These are phyloP conservation scores for Kradibia gibbosae DNA, from an alignment of 1,140 invertebrate genomes.

Conservation along the genomic window DNA sequence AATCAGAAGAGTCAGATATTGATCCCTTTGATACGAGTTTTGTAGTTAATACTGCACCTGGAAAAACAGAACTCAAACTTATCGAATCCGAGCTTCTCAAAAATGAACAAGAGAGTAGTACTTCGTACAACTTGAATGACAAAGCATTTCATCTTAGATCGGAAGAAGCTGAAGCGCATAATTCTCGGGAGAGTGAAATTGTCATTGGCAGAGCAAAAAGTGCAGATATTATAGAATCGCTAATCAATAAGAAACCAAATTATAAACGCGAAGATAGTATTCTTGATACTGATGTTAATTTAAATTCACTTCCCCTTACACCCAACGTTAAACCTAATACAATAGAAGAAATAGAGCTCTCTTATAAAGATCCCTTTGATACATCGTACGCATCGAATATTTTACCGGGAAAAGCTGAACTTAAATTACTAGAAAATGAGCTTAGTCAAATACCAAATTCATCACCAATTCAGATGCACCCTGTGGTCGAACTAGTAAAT, in stretches of 20 bases:
- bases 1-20: constrained; percentile 68
- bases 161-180: constrained; percentile 51
- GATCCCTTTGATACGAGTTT: constrained; percentile 91
- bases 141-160: constrained; percentile 76
- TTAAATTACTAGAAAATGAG: constrained; percentile 84
- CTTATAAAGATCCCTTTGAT: constrained; percentile 82
- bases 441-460: constrained; percentile 70
- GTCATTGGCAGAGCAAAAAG: constrained; percentile 28
- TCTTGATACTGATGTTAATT: constrained; percentile 76
- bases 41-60: constrained; percentile 79
- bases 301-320: constrained; percentile 78
- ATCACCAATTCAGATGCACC: constrained; percentile 54
- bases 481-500: constrained; percentile 53
- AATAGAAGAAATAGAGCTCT: constrained; percentile 63
- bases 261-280: constrained; percentile 65
- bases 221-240: constrained; percentile 39
- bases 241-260: constrained; percentile 32
- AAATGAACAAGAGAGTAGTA: constrained; percentile 51
- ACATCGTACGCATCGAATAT: constrained; percentile 84
- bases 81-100: constrained; percentile 79
- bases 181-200: constrained; percentile 55
- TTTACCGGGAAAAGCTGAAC: constrained; percentile 82
- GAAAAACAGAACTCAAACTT: constrained; percentile 82
- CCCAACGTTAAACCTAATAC: constrained; percentile 73
- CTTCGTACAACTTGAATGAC: constrained; percentile 73